Conservation (phyloP, 2,113 vertebrate genomes). For the Solea solea region DNA sequence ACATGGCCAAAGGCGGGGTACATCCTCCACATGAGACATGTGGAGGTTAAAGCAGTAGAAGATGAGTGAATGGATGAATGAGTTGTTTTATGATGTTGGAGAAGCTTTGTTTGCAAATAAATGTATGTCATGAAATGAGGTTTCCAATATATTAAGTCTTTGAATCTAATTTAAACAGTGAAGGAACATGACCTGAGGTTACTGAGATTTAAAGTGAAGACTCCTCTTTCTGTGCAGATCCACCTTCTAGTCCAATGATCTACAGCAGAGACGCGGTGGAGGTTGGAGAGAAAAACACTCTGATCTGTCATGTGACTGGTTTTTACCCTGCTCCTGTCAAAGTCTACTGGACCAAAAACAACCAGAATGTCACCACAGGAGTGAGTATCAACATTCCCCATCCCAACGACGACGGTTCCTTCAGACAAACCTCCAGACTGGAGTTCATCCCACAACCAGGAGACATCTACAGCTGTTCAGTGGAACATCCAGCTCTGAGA, state of each 20-base stretch:
- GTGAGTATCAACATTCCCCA: conserved; percentile 65
- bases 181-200: too few relatives aligned
- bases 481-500: conserved; percentile 61
- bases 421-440: conserved; percentile 79
- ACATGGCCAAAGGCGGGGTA: too few relatives aligned
- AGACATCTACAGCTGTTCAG: conserved; percentile 81
- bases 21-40: too few relatives aligned
- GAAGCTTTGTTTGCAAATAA: too few relatives aligned
- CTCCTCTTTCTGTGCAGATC: conserved; percentile 49
- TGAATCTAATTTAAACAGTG: too few relatives aligned
- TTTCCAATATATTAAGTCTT: too few relatives aligned
- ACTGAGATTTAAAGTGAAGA: background rate
- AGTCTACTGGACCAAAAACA: conserved; percentile 80
- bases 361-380: conserved; percentile 54
- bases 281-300: conserved; percentile 63
- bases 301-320: conserved; percentile 78
- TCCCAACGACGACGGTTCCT: conserved; percentile 63
- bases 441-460: conserved; percentile 69
- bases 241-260: conserved; percentile 65
- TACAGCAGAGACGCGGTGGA: conserved; percentile 49
- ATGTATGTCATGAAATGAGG: too few relatives aligned
- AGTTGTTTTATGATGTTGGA: too few relatives aligned
- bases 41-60: too few relatives aligned
- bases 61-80: too few relatives aligned
- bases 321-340: conserved; percentile 80